phyloP scores from a whole-genome alignment of 2,888 invertebrate species.

The Hofmannophila pseudospretella region DNA sequence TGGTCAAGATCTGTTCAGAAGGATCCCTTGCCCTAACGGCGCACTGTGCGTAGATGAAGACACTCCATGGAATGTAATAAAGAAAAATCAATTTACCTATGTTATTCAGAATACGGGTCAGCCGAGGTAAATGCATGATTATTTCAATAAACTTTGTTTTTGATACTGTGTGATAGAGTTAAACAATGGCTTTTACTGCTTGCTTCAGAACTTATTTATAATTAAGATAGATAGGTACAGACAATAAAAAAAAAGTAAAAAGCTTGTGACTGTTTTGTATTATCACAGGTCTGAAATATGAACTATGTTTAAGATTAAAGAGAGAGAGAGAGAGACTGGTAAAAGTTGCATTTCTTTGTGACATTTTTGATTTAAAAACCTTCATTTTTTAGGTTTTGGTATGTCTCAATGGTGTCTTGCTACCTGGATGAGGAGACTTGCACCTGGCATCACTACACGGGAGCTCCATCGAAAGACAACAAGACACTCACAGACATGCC shows the following conservation, averaged over 20 bases:
- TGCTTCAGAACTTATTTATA: too few relatives aligned
- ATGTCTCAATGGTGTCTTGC: constrained; percentile 95
- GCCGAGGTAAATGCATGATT: constrained; percentile 90
- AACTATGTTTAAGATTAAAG: too few relatives aligned
- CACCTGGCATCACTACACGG: constrained; percentile 87
- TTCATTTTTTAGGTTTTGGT: constrained; percentile 99
- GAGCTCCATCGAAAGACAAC: constrained; percentile 50
- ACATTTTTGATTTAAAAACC: too few relatives aligned
- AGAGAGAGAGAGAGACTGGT: too few relatives aligned
- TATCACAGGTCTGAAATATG: too few relatives aligned
- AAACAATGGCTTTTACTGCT: too few relatives aligned
- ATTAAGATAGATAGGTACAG: too few relatives aligned
- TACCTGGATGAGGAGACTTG: constrained; percentile 88
- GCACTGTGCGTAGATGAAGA: constrained; percentile 92
- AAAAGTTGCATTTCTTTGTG: too few relatives aligned
- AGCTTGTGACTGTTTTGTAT: too few relatives aligned
- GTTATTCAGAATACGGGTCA: constrained; percentile 92
- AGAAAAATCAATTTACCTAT: constrained; percentile 95
- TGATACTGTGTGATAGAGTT: too few relatives aligned
- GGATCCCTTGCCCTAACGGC: constrained; percentile 89
- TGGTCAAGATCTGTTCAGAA: constrained; percentile 87
- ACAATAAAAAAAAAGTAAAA: too few relatives aligned
- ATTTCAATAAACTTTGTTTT: too few relatives aligned
- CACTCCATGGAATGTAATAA: constrained; percentile 89
- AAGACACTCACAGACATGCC: constrained; percentile 52